phyloP scores from a whole-genome alignment of 2,113 vertebrate genomes.

The Martes martes region DNA sequence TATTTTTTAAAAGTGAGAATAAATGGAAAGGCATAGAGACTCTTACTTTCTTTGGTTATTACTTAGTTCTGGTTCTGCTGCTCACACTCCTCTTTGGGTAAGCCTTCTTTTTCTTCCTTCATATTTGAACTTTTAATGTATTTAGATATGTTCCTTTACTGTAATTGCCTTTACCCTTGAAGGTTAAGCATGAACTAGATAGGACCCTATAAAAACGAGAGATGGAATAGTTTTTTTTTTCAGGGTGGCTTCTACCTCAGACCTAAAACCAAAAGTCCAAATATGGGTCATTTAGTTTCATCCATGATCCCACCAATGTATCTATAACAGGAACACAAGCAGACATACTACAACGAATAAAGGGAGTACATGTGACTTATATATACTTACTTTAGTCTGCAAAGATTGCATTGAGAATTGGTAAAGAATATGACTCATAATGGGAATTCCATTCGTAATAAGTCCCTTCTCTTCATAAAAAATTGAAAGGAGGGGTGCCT shows the following conservation, averaged over 20 bases:
- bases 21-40: neutral
- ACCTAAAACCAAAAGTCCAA: neutral
- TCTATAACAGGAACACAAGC: neutral
- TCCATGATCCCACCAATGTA: neutral
- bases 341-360: neutral
- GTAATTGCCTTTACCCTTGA: neutral
- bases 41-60: neutral
- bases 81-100: neutral
- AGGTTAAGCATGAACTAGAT: neutral
- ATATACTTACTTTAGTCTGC: neutral
- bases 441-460: conserved; percentile 3
- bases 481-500: neutral
- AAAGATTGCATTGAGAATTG: neutral
- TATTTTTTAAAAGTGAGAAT: neutral
- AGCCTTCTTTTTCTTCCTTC: neutral
- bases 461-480: conserved; percentile 39
- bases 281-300: neutral
- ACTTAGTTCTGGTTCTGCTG: neutral
- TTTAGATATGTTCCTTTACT: neutral
- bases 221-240: neutral
- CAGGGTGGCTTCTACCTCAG: neutral
- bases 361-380: neutral
- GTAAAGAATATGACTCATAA: neutral
- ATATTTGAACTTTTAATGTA: neutral
- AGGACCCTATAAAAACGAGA: neutral